phyloP scores from a whole-genome alignment of 2,888 invertebrate genomes.

The Dastarcus helophoroides region DNA sequence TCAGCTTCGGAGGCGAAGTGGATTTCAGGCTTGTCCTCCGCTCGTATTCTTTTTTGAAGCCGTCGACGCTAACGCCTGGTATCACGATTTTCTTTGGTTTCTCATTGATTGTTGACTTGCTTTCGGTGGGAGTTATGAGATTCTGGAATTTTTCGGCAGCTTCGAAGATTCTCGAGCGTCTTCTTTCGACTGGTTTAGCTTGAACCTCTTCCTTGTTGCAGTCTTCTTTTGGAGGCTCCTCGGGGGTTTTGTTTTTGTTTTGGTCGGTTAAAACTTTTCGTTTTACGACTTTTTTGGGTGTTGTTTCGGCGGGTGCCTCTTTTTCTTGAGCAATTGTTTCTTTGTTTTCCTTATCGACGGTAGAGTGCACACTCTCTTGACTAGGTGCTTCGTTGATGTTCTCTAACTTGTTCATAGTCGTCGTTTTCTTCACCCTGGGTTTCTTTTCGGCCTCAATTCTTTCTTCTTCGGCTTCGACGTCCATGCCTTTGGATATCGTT shows the following conservation, averaged over 20 bases:
- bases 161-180: slow-evolving; percentile 57
- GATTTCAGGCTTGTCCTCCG: slow-evolving; percentile 56
- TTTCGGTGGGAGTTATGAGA: slow-evolving; percentile 33
- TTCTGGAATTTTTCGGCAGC: slow-evolving; percentile 60
- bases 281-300: slow-evolving; percentile 28
- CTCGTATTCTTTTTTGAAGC: slow-evolving; percentile 78
- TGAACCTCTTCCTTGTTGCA: slow-evolving; percentile 24
- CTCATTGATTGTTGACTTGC: slow-evolving; percentile 26
- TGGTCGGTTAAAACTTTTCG: slow-evolving; percentile 34
- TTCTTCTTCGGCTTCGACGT: slow-evolving; percentile 25
- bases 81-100: slow-evolving; percentile 74
- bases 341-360: slow-evolving; percentile 26
- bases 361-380: slow-evolving; percentile 27
- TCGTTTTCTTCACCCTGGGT: slow-evolving; percentile 29
- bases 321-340: slow-evolving; percentile 19
- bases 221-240: slow-evolving; percentile 14
- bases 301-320: slow-evolving; percentile 16
- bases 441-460: slow-evolving; percentile 31
- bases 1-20: slow-evolving; percentile 31
- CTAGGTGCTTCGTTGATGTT: slow-evolving; percentile 30
- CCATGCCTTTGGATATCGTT: slow-evolving; percentile 30
- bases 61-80: slow-evolving; percentile 72
- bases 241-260: slow-evolving; percentile 25
- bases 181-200: slow-evolving; percentile 43
- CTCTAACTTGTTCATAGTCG: slow-evolving; percentile 18